Base-by-base conservation (phyloP, 2,888 invertebrate species). In the Lacanobia oleracea region DNA sequence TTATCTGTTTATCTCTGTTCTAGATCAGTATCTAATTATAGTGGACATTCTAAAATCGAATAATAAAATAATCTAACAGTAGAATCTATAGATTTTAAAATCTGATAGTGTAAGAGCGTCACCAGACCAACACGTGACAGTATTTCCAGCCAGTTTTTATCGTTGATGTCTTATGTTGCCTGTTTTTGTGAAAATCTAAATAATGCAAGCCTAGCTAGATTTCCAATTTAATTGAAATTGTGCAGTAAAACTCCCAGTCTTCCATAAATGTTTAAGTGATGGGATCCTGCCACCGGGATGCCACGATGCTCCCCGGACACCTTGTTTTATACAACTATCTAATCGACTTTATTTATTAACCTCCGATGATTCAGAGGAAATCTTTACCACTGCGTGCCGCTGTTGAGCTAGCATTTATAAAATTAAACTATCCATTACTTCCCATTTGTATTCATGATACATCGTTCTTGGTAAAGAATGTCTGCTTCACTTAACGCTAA, bases 21-120 rank as follows among this genome's bases (percentile, higher is more conserved):
- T 77, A 71, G 77, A 79, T 81, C 43, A 48, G 18, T 50, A 81
- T 79, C 81, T 54, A 53, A 64, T 67, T 64, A 59, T 45, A 77
- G 12, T 61, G 48, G 21, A 71, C 51, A 71, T 63, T 62, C 33
- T 48, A 40, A 48, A 74, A 77, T 53, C 37, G 23, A 54, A 48
- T 66, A 67, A 69, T 54, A 37, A 23, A 40, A 51, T 51, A 51
- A 67, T 72, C 33, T n/a, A 63, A 64, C 43, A 21, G 21, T n/a
- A 23, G 66, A 57, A 75, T 68, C 59, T 33, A 66, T 23, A 51
- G 23, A 68, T 68, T 53, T 67, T 53, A 12, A 60, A 53, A 76
- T 53, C 45, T 59, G 73, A 77, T 73, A 60, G 18, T 45, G 45
- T 18, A 7, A 18, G 14, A 56, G 10, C 14, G 16, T 48, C 40